Percentiles rank a stretch among this genome's conserved stretches.
Conservation (phyloP, 2,888 invertebrate species). For the Eupithecia exiguata region DNA sequence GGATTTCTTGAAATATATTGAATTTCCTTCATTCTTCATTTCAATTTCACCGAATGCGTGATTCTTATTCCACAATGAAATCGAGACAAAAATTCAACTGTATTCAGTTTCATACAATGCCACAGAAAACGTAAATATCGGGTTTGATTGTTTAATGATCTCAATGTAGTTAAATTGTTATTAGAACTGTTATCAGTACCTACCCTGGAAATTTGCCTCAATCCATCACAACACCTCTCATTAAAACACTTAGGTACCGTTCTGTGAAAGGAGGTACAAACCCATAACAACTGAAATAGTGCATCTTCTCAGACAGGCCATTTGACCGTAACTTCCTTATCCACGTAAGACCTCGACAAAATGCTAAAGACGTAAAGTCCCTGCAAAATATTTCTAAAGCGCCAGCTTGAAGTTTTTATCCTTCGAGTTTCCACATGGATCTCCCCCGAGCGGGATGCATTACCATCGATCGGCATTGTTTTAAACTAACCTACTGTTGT, state of each 20-base stretch:
- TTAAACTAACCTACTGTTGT: slow-evolving; percentile 40
- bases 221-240: not conserved
- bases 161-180: not conserved
- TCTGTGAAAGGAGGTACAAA: not conserved
- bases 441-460: slow-evolving; percentile 51
- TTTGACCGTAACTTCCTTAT: slow-evolving; percentile 14
- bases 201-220: not conserved
- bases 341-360: slow-evolving; percentile 21
- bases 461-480: slow-evolving; percentile 70
- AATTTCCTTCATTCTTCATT: not conserved
- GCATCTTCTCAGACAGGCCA: not conserved
- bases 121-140: not conserved
- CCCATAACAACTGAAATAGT: not conserved
- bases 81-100: not conserved
- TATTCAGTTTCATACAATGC: not conserved
- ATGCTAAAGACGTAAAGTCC: slow-evolving; percentile 16
- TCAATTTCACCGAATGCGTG: not conserved
- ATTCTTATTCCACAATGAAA: not conserved
- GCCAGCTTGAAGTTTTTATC: slow-evolving; percentile 39
- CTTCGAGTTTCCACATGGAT: slow-evolving; percentile 43
- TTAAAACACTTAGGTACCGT: not conserved
- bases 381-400: slow-evolving; percentile 39
- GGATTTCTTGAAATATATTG: not conserved
- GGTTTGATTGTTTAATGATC: not conserved
- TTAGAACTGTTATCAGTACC: not conserved